Evolutionary conservation across 2,113 vertebrate species (phyloP), one percentile per base, ranked within the genome.

Genomic region (Cottus gobio): DNA sequence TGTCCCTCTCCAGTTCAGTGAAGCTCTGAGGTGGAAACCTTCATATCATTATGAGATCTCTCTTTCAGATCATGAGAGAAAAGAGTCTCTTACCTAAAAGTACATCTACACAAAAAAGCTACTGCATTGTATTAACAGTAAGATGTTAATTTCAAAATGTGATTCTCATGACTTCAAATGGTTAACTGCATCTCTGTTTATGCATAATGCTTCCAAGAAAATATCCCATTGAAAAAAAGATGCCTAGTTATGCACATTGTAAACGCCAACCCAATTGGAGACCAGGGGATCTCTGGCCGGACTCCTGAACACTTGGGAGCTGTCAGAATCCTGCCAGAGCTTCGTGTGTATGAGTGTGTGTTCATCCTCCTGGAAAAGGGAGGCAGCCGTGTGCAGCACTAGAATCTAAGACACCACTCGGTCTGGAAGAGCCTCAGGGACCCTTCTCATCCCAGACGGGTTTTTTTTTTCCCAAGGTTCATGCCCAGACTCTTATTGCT

Each of bases 361-460:
- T 54, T 61, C 50, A 57, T 85, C 56, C 72, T 84, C 69, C 76
- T 83, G 78, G 70, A 87, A 86, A 77, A 83, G 44, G 70, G 61
- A 87, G 79, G 75, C 70, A 85, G 81, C 79, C 84, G 76, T 37
- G 39, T 65, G 82, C 80, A 82, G 78, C 85, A 76, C 67, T 83
- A 89, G 66, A 92, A 84, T 90, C 77, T 79, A 78, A 93, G 91
- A 93, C 94, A 94, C 95, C 94, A 94, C 87, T 94, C 65, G 93
- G 80, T 92, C 95, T 94, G 91, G 91, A 95, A 91, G 94, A 95
- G 93, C 95, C 95, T 94, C 86, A 82, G 93, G 95, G 94, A 95
- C 95, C 94, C 82, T 91, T 90, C 84, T 90, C 87, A 91, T 91
- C 90, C 81, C 84, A 80, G 79, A 81, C 83, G 44, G 2, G 56